Evolutionary conservation across 2,113 vertebrate genomes (phyloP).

Genomic region (Ciconia maguari): DNA sequence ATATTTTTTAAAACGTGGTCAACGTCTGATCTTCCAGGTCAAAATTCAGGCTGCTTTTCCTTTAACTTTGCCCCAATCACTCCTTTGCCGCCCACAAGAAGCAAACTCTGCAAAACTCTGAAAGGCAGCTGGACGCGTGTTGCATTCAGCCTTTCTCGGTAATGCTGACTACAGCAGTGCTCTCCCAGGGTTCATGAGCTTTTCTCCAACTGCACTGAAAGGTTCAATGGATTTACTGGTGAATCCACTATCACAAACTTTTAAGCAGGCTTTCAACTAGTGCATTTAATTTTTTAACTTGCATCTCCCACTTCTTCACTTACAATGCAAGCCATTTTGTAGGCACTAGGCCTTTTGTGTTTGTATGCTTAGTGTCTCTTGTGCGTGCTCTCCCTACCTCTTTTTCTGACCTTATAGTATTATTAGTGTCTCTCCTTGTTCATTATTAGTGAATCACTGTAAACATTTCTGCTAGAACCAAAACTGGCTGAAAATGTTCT

Average conservation of each 20-base stretch:
- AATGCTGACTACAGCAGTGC: background rate
- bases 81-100: background rate
- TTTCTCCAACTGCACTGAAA: background rate
- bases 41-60: slow-evolving; percentile 13
- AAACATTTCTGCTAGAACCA: background rate
- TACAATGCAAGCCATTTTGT: background rate
- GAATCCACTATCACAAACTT: background rate
- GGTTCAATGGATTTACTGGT: background rate
- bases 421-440: background rate
- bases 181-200: background rate
- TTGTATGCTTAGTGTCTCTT: background rate
- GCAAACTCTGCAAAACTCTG: background rate
- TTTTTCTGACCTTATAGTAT: background rate
- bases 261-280: background rate
- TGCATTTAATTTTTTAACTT: background rate
- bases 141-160: background rate
- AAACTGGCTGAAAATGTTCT: background rate
- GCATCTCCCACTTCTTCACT: background rate
- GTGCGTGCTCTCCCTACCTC: background rate
- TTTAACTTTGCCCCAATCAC: slow-evolving; percentile 23
- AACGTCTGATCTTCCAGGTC: background rate
- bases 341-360: background rate
- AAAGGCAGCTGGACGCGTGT: background rate
- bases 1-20: background rate
- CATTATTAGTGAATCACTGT: background rate